A percentile compares a stretch with the other conserved stretches of the same genome.
phyloP scores from a whole-genome alignment of 2,888 invertebrate genomes.

The Nemotelus nigrinus region DNA sequence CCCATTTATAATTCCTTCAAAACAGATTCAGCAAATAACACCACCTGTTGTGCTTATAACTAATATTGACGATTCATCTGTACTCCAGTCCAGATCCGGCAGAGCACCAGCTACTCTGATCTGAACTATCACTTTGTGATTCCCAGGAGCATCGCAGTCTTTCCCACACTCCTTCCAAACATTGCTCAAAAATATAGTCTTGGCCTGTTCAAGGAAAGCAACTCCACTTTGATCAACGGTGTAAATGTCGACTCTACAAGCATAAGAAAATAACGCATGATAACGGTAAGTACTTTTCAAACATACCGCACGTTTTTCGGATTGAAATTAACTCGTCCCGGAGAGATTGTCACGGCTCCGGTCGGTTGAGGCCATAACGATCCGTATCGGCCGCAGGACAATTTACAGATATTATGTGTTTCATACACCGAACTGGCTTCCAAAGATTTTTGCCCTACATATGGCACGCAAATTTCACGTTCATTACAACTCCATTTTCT shows the following conservation, averaged over 20 bases:
- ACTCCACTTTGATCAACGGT: conserved; percentile 66
- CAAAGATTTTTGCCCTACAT: conserved; percentile 21
- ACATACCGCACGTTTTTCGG: conserved; percentile 67
- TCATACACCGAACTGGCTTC: conserved; percentile 55
- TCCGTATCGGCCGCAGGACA: conserved; percentile 75
- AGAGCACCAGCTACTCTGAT: conserved; percentile 67
- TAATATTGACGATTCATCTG: conserved; percentile 76
- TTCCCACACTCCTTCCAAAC: conserved; percentile 70
- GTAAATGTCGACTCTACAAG: conserved; percentile 67
- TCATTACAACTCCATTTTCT: conserved; percentile 46
- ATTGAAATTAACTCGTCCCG: conserved; percentile 67
- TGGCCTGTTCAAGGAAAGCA: conserved; percentile 68
- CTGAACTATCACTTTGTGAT: conserved; percentile 69
- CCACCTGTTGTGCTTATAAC: conserved; percentile 70
- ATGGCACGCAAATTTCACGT: conserved; percentile 36
- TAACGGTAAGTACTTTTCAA: background rate
- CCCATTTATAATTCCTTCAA: background rate
- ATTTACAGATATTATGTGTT: conserved; percentile 72
- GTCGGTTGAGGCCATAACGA: conserved; percentile 78
- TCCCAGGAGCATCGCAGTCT: conserved; percentile 65
- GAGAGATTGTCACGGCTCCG: conserved; percentile 63
- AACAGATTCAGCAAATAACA: background rate
- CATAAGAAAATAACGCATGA: background rate
- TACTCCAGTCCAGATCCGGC: conserved; percentile 71
- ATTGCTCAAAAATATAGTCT: conserved; percentile 69